A percentile compares a stretch with the other conserved stretches of the same genome.
These are phyloP conservation scores for Ophiodon elongatus DNA, from an alignment of 2,113 vertebrate species.

Conservation along the genomic window DNA sequence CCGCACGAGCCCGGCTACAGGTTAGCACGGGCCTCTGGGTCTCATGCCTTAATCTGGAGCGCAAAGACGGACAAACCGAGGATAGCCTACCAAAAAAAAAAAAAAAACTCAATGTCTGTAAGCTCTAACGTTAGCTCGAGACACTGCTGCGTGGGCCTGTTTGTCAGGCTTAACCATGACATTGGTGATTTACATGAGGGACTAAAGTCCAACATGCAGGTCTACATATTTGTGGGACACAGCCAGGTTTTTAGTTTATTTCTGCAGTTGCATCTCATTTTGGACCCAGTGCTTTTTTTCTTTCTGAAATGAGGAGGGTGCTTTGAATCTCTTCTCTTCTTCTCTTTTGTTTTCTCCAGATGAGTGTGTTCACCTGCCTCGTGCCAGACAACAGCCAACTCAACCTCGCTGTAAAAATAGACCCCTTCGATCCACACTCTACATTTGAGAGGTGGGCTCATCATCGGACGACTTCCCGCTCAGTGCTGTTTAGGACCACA, in stretches of 20 bases:
- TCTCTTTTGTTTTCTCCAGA: slow-evolving; percentile 72
- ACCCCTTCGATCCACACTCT: slow-evolving; percentile 91
- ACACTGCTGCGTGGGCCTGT: neutral
- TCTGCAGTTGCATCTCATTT: neutral
- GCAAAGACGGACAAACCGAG: neutral
- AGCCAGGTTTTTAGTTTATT: neutral
- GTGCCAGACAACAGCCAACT: slow-evolving; percentile 88
- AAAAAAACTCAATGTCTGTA: neutral
- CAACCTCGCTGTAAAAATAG: slow-evolving; percentile 89
- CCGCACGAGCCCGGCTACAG: slow-evolving; percentile 90
- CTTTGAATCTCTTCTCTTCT: neutral
- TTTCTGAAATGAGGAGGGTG: neutral
- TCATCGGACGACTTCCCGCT: neutral
- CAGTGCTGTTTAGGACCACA: neutral
- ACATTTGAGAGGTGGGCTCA: slow-evolving; percentile 90
- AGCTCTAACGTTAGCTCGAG: neutral
- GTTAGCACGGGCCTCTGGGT: slow-evolving; percentile 70
- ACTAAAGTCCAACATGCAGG: neutral
- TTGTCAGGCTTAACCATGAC: neutral
- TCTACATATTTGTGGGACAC: neutral
- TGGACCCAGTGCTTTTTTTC: neutral
- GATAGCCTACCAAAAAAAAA: neutral
- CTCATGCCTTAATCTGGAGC: neutral
- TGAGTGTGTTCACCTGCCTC: slow-evolving; percentile 92
- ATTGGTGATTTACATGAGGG: neutral